Evolutionary conservation across 2,797 vertebrate species (phyloP), one percentile per base, ranked within the genome.

Genomic region (Enteromius viviparus): DNA sequence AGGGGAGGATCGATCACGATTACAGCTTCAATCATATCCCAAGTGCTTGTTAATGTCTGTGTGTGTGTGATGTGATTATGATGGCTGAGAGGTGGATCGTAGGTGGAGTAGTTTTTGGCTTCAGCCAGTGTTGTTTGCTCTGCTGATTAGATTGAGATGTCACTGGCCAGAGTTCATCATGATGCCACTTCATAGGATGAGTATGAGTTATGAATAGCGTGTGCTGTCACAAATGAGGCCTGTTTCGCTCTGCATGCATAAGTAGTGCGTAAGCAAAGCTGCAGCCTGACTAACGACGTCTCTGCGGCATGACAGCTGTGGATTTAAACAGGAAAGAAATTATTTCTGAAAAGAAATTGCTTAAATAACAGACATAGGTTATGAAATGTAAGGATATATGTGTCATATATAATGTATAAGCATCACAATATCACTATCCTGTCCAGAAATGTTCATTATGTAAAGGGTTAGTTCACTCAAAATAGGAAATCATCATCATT

Each of bases 1-100:
- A 29, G 66, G 42, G 49, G 17, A 17, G 58, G 69, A 85, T 85
- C 81, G 68, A 85, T 85, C 75, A 58, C 23, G 49, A 65, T 85
- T 78, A 78, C 62, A 77, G 49, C 82, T 85, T 74, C 80, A 79
- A 62, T 34, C 58, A 78, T 81, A 51, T 53, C 53, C 66, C 32
- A 40, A 58, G 64, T 79, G 66, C 29, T 62, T 70, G 49, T 62
- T 70, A 84, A 84, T 78, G 82, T 45, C 42, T 45, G 42, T 45
- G 42, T 45, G 42, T 42, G 45, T 71, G 45, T 49, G 45, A 47
- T 51, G 76, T 71, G 14, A 49, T 72, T 65, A 23, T 26, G 55
- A 42, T 70, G 66, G 51, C 37, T 58, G 34, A 80, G 51, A 29
- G 66, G 51, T 42, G n/a, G 51, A 37, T 53, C 23, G 29, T 82